Evolutionary conservation across 2,113 vertebrate species (phyloP).

Genomic region (Sinocyclocheilus grahami): DNA sequence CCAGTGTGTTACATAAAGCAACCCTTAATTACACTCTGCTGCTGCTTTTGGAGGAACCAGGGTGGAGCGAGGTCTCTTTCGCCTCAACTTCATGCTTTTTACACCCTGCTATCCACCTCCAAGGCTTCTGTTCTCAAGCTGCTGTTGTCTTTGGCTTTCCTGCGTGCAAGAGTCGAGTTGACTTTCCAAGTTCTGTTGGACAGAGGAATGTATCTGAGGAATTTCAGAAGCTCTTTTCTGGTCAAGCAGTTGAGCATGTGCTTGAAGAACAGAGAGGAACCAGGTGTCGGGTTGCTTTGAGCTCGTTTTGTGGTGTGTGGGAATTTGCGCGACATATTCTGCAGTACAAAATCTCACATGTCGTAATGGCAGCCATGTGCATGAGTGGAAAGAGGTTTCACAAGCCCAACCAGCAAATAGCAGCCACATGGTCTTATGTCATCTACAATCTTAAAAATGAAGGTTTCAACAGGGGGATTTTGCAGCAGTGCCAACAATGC

Average conservation of each 20-base stretch:
- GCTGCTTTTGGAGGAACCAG: constrained; percentile 68
- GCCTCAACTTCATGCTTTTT: constrained; percentile 53
- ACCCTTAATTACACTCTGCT: constrained; percentile 71
- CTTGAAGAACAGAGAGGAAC: constrained; percentile 47
- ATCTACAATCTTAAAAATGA: not conserved
- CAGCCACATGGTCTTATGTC: constrained; percentile 17
- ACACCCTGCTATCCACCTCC: constrained; percentile 67
- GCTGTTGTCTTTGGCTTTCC: constrained; percentile 71
- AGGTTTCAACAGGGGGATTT: not conserved
- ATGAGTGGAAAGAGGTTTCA: not conserved
- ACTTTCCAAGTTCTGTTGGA: constrained; percentile 40
- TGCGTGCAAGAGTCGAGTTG: constrained; percentile 57
- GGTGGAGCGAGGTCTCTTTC: constrained; percentile 71
- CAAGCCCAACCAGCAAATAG: constrained; percentile 1
- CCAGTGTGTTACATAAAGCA: constrained; percentile 66
- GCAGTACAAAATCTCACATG: constrained; percentile 20
- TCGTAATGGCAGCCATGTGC: constrained; percentile 21
- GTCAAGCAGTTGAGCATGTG: constrained; percentile 15
- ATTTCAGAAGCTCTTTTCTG: constrained; percentile 8
- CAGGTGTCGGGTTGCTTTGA: constrained; percentile 63
- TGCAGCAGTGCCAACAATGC: not conserved
- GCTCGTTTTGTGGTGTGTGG: constrained; percentile 53
- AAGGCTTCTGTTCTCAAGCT: constrained; percentile 60
- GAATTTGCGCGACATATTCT: constrained; percentile 53
- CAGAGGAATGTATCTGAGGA: constrained; percentile 20